These are phyloP conservation scores for Psilopogon haemacephalus DNA, from an alignment of 2,113 vertebrate genomes.

Conservation along the genomic window DNA sequence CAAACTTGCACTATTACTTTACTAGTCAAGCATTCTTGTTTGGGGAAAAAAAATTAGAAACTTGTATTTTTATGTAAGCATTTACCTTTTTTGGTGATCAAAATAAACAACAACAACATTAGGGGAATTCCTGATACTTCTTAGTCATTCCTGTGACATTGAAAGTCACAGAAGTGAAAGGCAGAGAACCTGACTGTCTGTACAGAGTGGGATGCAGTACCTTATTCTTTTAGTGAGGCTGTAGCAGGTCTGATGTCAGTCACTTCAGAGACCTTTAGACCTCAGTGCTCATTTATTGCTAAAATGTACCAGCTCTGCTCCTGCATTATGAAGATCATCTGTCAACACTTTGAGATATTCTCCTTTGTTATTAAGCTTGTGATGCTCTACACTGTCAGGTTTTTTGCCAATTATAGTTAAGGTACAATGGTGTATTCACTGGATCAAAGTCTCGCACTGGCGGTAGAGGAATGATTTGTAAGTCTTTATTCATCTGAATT, in stretches of 20 bases:
- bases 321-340: conserved; percentile 99
- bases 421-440: conserved; percentile 99
- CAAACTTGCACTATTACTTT: background rate
- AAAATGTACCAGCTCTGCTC: conserved; percentile 86
- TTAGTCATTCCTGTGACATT: conserved; percentile 65
- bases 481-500: conserved; percentile 98
- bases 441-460: conserved; percentile 98
- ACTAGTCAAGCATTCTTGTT: background rate
- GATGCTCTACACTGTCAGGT: conserved; percentile 97
- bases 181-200: conserved; percentile 72
- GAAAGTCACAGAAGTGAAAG: conserved; percentile 77
- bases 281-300: conserved; percentile 95
- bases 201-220: conserved; percentile 79
- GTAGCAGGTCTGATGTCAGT: conserved; percentile 95
- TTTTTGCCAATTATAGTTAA: conserved; percentile 99
- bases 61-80: background rate
- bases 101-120: too few relatives aligned
- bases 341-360: conserved; percentile 93
- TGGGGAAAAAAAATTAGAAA: background rate
- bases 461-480: conserved; percentile 97
- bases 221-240: conserved; percentile 83
- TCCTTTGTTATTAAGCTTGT: conserved; percentile 98
- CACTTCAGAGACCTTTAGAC: conserved; percentile 94
- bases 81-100: background rate
- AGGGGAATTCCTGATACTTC: conserved; percentile 51